Evolutionary conservation across 1,140 invertebrate species (phyloP), one percentile per base, ranked within the genome.

Genomic region (Diorhabda elongata): DNA sequence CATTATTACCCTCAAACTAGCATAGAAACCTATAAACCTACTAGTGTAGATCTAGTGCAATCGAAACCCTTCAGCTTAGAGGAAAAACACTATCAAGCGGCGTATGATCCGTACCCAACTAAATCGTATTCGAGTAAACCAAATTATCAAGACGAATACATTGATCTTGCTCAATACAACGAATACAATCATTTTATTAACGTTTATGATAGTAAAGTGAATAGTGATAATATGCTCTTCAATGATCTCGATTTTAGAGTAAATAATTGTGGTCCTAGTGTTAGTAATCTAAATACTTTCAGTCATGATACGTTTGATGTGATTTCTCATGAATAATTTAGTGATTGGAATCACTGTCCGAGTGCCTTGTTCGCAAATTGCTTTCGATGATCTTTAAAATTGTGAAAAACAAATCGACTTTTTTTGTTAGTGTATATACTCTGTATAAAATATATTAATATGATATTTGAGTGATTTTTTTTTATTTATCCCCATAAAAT

Each of bases 211-310:
- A 73, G 69, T 69, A 78, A 76, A 72, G 64, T 67, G 26, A 43
- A 42, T 42, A 71, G 70, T 41, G 69, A 69, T 42, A 69, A 70
- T 64, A 67, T 68, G 26, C 71, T 78, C 8, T 76, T 78, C 61
- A 72, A 66, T 66, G 76, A 78, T 44, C 64, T 78, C n/a, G 76
- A 78, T 67, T 78, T 78, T 69, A 69, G 73, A 73, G 74, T 78
- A 60, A 71, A 66, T 60, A 73, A 67, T 67, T 69, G 64, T 64
- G 70, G 65, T 47, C 58, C 71, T 43, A 64, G 58, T 68, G 58
- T 66, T 6, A 71, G 44, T 56, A 73, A 71, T 69, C 42, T 70
- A 41, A 71, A 73, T 69, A 73, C 68, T 43, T 71, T 61, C n/a
- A 60, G 57, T 69, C 59, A 64, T 52, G 74, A 75, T 26, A 67